Base-by-base conservation (phyloP, 2,113 vertebrate species). In the Tricholaema leucomelas region DNA sequence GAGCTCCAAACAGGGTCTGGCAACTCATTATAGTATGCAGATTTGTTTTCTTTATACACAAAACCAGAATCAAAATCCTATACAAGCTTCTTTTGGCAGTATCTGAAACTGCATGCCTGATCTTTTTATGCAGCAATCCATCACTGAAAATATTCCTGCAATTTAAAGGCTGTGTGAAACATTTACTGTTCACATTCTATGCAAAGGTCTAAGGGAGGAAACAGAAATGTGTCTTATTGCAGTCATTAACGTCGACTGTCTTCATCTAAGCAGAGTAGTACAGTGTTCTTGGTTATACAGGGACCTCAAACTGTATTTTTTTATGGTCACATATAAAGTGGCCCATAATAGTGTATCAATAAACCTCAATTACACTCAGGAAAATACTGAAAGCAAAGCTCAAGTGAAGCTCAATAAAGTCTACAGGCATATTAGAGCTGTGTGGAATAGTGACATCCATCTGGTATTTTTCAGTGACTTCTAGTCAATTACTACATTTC, bases 401-500 rank as follows among this genome's bases (percentile, higher is more conserved):
- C 97, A 97, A 96, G 93, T 85, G 95, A 97, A 87, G 81, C 95
- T 97, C 97, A 94, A 95, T 98, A 97, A 97, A 97, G 75, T 95
- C 91, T 73, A 84, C 82, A 66, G 88, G 92, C 93, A 59, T 94
- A 97, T 97, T 96, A 96, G 94, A 97, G 79, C 88, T 94, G 52
- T 71, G 94, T 60, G 92, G 95, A 97, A 95, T 74, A 71, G 95
- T 96, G 97, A 97, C 94, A 97, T 96, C 96, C 97, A 98, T 97
- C 97, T 98, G 97, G 97, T 96, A 98, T 97, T 97, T 97, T 97
- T 96, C 79, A 42, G 96, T 93, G 92, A 96, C 96, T 98, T 97
- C 95, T 95, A 96, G 97, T 97, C 97, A 98, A 98, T 98, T 97
- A 97, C 97, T 95, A 76, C 96, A 90, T 97, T 96, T 97, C 96